Base-by-base conservation (phyloP, 92 coral and sea anemone genomes). In the Micromussa lordhowensis region DNA sequence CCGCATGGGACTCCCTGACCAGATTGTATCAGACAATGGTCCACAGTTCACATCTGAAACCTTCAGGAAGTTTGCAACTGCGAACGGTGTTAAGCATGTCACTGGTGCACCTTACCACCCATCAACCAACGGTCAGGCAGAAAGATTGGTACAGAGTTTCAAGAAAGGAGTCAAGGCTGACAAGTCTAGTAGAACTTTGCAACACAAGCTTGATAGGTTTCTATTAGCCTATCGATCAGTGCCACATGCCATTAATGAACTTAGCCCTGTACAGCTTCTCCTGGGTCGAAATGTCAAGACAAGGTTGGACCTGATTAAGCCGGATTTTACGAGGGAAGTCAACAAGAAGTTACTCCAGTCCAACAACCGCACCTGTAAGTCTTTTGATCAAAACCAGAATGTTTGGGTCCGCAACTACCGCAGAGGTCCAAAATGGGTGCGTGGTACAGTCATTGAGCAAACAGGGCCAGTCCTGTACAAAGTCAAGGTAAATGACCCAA, bases 61-160 rank as follows among this genome's bases (percentile, higher is more conserved):
- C 15, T 31, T 84, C 48, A 63, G 35, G 82, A 87, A 81, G 21
- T 82, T 82, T 40, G 6, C 24, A 3, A 64, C 14, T 15, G 32
- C 17, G 2, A 82, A 82, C 18, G n/a, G 68, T 44, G 19, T 83
- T 13, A 68, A 53, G 19, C 86, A 82, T 16, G 22, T 38, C 24
- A 24, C 49, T 57, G 35, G 54, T n/a, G 71, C 79, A 3, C 83
- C 85, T 69, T 81, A 73, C 75, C 82, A 88, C 59, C 86, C 91
- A 1, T 89, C 94, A 51, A 80, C 90, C 2, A 92, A 92, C 80
- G 92, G 94, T 24, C 83, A 79, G 68, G 90, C 90, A 22, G 94
- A 88, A 71, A 78, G 94, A 53, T 12, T 53, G 85, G 71, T 66
- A 66, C 71, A 66, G 71, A 66, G 71, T 66, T 66, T 66, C 29